Percentiles rank a stretch among this genome's conserved stretches.
Evolutionary conservation across 1,140 invertebrate genomes (phyloP).

Genomic region (Procambarus virginalis): DNA sequence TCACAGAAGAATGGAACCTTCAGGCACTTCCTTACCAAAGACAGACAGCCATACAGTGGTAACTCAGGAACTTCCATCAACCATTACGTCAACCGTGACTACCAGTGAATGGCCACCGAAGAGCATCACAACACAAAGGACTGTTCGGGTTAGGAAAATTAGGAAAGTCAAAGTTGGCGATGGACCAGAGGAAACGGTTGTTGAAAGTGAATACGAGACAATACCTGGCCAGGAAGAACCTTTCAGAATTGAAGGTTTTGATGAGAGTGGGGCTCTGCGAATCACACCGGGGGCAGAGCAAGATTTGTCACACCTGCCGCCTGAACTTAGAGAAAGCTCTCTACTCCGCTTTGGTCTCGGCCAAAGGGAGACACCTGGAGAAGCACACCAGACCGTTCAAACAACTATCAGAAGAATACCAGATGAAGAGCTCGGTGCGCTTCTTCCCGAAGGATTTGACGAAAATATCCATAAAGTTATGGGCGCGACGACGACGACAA

Average conservation of each 20-base stretch:
- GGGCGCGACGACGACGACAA: conserved; percentile 47
- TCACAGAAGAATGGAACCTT: conserved; percentile 51
- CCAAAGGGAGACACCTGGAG: conserved; percentile 56
- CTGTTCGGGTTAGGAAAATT: conserved; percentile 51
- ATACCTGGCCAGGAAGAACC: conserved; percentile 28
- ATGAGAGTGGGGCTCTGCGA: conserved; percentile 17
- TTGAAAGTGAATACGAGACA: conserved; percentile 47
- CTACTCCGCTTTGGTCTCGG: conserved; percentile 59
- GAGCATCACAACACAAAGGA: conserved; percentile 36
- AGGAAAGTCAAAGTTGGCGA: conserved; percentile 54
- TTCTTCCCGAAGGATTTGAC: conserved; percentile 48
- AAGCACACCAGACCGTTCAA: conserved; percentile 40
- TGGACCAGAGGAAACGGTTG: conserved; percentile 51
- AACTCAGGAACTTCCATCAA: conserved; percentile 1
- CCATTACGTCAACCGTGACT: background rate
- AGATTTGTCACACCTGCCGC: conserved; percentile 42
- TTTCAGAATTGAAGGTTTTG: conserved; percentile 23
- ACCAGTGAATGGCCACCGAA: conserved; percentile 31
- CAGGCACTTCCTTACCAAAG: background rate
- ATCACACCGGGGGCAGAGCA: conserved; percentile 21
- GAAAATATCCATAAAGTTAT: conserved; percentile 47
- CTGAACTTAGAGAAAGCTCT: conserved; percentile 44
- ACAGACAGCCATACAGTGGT: conserved; percentile 1
- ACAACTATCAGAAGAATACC: conserved; percentile 39
- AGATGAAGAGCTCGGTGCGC: conserved; percentile 23